Conservation (phyloP, 2,113 vertebrate species). For the Equus quagga region DNA sequence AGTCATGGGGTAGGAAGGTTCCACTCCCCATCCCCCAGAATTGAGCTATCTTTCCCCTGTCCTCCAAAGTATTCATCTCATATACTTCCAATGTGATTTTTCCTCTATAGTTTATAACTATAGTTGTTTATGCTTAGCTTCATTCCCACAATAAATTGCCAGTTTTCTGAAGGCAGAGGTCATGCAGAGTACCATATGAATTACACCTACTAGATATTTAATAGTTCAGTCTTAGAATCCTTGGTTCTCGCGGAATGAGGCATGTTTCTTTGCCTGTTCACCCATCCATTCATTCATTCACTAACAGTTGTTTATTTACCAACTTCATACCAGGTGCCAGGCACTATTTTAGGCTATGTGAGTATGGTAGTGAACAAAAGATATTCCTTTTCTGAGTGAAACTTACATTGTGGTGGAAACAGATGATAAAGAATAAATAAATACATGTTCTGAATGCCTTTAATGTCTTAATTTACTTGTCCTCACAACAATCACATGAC, state of each 20-base stretch:
- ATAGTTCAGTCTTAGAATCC: neutral
- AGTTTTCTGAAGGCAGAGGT: constrained; percentile 18
- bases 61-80: neutral
- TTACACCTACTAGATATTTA: neutral
- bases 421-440: neutral
- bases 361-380: neutral
- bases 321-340: neutral
- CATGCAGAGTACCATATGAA: neutral
- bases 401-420: neutral
- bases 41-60: neutral
- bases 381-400: neutral
- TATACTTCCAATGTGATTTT: neutral
- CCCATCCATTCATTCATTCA: neutral
- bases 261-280: neutral
- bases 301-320: neutral
- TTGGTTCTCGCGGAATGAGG: neutral
- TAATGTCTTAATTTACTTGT: neutral
- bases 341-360: neutral
- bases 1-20: neutral
- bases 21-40: neutral
- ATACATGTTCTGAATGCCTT: neutral
- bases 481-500: neutral
- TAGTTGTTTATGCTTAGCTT: constrained; percentile 11
- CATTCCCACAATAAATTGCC: neutral
- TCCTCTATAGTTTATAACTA: neutral